Conservation (phyloP, 2,113 vertebrate genomes). For the Boleophthalmus pectinirostris region DNA sequence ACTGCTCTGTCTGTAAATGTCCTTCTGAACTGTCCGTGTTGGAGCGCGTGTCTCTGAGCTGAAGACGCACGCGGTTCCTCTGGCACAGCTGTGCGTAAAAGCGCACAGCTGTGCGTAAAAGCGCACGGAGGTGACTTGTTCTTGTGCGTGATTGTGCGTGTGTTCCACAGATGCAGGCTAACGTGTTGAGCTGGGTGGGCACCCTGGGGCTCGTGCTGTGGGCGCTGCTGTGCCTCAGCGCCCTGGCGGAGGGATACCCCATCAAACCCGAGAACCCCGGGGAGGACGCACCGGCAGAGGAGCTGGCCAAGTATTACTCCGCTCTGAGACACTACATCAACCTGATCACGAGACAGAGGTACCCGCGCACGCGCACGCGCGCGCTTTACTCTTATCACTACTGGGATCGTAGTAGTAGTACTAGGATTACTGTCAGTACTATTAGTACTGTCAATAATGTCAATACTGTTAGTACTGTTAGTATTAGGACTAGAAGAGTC, state of each 20-base stretch:
- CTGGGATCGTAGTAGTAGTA: too few species aligned
- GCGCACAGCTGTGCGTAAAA: not conserved
- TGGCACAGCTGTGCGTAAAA: not conserved
- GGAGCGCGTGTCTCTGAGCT: not conserved
- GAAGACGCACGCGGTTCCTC: not conserved
- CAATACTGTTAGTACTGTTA: too few species aligned
- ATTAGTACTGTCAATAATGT: too few species aligned
- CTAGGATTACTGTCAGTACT: too few species aligned
- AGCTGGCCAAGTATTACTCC: conserved; percentile 97
- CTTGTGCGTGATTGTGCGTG: not conserved
- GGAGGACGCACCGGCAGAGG: conserved; percentile 91
- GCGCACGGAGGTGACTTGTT: not conserved
- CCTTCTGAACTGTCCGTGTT: not conserved
- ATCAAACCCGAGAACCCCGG: conserved; percentile 95
- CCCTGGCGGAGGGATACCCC: conserved; percentile 90
- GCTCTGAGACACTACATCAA: conserved; percentile 98
- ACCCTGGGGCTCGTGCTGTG: conserved; percentile 85
- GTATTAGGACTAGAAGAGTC: too few species aligned
- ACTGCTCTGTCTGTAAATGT: too few species aligned
- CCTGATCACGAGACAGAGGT: conserved; percentile 98
- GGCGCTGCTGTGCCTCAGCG: conserved; percentile 87
- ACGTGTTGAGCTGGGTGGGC: conserved; percentile 83
- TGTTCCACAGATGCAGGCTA: conserved; percentile 83
- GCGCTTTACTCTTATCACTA: not conserved
- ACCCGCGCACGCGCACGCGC: conserved; percentile 33